These are phyloP conservation scores for Phrixothrix hirtus DNA, from an alignment of 2,888 invertebrate genomes.

Conservation along the genomic window DNA sequence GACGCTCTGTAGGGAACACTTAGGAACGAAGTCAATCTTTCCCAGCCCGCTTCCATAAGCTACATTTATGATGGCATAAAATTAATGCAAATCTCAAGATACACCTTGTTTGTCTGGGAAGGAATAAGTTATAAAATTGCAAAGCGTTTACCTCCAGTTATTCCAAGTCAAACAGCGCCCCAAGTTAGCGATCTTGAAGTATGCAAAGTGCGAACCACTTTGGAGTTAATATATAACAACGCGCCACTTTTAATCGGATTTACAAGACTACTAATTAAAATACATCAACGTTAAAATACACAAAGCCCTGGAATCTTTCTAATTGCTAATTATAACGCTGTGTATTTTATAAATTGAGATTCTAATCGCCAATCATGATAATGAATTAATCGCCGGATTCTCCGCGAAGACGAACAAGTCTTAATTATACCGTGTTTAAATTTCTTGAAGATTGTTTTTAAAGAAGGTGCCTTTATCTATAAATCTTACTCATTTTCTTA, in stretches of 20 bases:
- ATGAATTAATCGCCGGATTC: constrained; percentile 56
- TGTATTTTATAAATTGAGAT: constrained; percentile 59
- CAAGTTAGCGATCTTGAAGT: constrained; percentile 46
- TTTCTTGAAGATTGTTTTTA: constrained; percentile 30
- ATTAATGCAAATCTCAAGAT: constrained; percentile 58
- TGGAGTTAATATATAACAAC: constrained; percentile 52
- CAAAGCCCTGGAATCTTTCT: constrained; percentile 52
- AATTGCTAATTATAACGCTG: constrained; percentile 58
- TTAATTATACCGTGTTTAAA: constrained; percentile 33
- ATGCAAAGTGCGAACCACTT: constrained; percentile 55
- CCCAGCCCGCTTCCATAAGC: constrained; percentile 41
- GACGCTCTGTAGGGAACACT: constrained; percentile 35
- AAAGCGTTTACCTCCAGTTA: constrained; percentile 49
- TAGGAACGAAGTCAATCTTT: constrained; percentile 35
- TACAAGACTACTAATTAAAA: constrained; percentile 56
- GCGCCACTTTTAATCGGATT: constrained; percentile 56
- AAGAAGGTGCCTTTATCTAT: constrained; percentile 26
- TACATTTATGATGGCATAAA: constrained; percentile 56
- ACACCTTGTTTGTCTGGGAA: constrained; percentile 53
- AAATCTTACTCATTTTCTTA: constrained; percentile 15
- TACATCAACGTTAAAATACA: constrained; percentile 54
- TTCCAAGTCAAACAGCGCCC: constrained; percentile 38
- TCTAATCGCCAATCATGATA: constrained; percentile 58
- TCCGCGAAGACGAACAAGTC: constrained; percentile 47
- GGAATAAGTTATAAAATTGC: constrained; percentile 53